Evolutionary conservation across 2,888 invertebrate species (phyloP).

Genomic region (Rosalia funebris): DNA sequence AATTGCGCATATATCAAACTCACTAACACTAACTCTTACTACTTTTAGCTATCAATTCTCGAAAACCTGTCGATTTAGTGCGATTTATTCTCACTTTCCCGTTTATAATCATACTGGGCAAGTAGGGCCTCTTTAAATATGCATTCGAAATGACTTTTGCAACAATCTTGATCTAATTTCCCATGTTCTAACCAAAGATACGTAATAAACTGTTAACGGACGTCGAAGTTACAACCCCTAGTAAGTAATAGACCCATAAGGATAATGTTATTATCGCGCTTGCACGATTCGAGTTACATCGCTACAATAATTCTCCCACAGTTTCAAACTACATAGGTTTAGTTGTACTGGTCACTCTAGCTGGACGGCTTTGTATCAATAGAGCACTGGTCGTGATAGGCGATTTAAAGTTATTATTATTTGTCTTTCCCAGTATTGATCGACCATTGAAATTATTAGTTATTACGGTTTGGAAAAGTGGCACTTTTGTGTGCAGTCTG

Average conservation of each 20-base stretch:
- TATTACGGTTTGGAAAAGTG: not conserved
- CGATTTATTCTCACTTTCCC: too few species aligned
- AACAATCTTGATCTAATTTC: not conserved
- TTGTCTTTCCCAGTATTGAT: constrained; percentile 15
- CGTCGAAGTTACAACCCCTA: not conserved
- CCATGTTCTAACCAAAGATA: not conserved
- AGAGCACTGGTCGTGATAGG: constrained; percentile 6
- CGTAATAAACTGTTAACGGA: not conserved
- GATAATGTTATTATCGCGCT: constrained; percentile 28
- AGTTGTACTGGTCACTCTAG: constrained; percentile 24
- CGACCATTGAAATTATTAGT: constrained; percentile 2
- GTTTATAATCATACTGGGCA: not conserved
- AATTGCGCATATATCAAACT: too few species aligned
- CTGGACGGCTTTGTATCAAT: constrained; percentile 21
- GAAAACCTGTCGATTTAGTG: too few species aligned
- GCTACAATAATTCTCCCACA: constrained; percentile 14
- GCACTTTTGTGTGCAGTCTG: not conserved
- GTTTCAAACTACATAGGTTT: constrained; percentile 16
- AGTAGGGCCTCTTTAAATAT: not conserved
- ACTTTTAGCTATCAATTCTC: too few species aligned
- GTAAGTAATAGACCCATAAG: constrained; percentile 2
- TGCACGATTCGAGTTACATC: constrained; percentile 25
- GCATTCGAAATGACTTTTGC: too few species aligned
- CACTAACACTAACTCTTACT: too few species aligned
- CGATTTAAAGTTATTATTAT: constrained; percentile 6